phyloP scores from a whole-genome alignment of 2,113 vertebrate genomes.

The Nettapus auritus region DNA sequence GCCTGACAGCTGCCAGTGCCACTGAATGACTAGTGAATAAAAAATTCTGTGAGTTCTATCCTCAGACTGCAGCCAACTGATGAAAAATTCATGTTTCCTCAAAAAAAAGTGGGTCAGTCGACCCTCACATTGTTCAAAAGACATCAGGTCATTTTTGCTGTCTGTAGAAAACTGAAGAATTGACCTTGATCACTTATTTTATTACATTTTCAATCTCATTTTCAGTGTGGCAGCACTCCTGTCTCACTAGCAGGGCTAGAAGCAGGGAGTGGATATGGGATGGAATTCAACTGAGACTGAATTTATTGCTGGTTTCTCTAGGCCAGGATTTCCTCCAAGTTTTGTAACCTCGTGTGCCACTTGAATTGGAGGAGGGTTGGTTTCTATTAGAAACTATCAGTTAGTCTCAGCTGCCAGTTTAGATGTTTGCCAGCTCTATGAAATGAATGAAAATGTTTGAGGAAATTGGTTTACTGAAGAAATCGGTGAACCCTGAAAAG shows the following conservation, averaged over 20 bases:
- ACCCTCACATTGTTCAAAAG: neutral
- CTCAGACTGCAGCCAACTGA: neutral
- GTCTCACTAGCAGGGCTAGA: neutral
- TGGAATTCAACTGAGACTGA: neutral
- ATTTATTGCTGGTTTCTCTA: neutral
- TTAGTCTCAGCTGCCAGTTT: neutral
- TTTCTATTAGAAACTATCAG: neutral
- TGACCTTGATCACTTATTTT: neutral
- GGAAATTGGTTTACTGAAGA: neutral
- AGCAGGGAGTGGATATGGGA: neutral
- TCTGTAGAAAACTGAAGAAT: neutral
- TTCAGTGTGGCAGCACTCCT: neutral
- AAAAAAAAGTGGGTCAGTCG: neutral
- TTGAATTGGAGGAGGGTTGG: neutral
- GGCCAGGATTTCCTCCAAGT: neutral
- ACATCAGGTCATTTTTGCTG: neutral
- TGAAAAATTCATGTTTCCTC: neutral
- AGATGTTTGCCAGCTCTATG: neutral
- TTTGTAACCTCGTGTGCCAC: neutral
- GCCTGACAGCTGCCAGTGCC: no score
- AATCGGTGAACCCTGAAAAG: constrained; percentile 27
- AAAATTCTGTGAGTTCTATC: neutral
- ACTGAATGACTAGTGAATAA: neutral
- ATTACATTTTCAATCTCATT: neutral
- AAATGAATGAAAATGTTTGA: constrained; percentile 8